A percentile compares a stretch with the other conserved stretches of the same genome.
These are phyloP conservation scores for Halocynthia roretzi DNA, from an alignment of 23 tunicate genomes.

Conservation along the genomic window DNA sequence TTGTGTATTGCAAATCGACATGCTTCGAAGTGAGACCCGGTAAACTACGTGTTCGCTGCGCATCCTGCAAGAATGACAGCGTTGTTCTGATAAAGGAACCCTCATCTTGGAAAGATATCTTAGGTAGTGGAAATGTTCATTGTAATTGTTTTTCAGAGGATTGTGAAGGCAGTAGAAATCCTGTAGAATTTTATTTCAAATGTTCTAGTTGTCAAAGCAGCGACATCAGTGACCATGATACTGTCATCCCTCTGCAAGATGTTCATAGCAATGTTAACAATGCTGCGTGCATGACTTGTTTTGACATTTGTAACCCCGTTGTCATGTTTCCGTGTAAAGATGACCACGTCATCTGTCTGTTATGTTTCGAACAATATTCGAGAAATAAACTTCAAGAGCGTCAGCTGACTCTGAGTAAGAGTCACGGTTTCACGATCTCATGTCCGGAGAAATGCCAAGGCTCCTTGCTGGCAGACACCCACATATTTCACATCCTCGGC, in stretches of 20 bases:
- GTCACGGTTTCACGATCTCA: slow-evolving; percentile 2
- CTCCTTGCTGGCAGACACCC: slow-evolving; percentile 2
- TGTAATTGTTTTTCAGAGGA: slow-evolving; percentile 8
- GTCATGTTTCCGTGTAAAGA: slow-evolving; percentile 12
- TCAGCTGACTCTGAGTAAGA: neutral
- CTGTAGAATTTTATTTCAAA: slow-evolving; percentile 23
- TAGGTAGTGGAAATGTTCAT: neutral
- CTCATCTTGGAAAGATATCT: slow-evolving; percentile 2
- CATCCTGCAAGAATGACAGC: slow-evolving; percentile 9
- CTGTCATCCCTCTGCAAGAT: slow-evolving; percentile 3
- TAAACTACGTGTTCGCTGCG: slow-evolving; percentile 22
- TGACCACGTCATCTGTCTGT: slow-evolving; percentile 17
- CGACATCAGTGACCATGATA: neutral
- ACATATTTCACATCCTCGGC: slow-evolving; percentile 19
- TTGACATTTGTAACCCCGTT: neutral
- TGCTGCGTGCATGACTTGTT: slow-evolving; percentile 9
- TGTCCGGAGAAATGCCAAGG: slow-evolving; percentile 13
- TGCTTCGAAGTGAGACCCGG: slow-evolving; percentile 12
- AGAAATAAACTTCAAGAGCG: slow-evolving; percentile 11
- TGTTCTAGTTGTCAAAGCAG: slow-evolving; percentile 1
- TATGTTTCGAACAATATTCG: slow-evolving; percentile 8
- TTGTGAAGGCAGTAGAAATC: slow-evolving; percentile 8
- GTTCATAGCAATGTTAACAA: slow-evolving; percentile 2
- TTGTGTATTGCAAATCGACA: slow-evolving; percentile 6
- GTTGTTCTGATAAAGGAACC: slow-evolving; percentile 3